Percentiles rank a stretch among this genome's conserved stretches.
Conservation (phyloP, 2,797 vertebrate species). For the Pristis pectinata region DNA sequence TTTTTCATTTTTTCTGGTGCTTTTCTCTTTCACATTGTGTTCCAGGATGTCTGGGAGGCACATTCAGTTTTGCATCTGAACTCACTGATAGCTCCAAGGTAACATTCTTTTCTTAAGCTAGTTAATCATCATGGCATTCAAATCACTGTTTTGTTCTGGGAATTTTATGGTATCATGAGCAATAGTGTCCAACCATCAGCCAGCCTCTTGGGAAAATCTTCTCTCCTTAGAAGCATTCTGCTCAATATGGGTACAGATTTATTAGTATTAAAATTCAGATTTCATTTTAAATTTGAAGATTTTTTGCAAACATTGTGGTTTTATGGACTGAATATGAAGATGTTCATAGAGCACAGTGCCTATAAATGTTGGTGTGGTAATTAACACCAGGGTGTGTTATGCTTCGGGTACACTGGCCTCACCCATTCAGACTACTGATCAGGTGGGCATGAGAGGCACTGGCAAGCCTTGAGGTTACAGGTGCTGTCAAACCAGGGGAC, state of each 20-base stretch:
- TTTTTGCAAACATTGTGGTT: background rate
- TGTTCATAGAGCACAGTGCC: background rate
- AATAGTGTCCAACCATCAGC: background rate
- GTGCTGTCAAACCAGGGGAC: too few species aligned
- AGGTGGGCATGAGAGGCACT: too few species aligned
- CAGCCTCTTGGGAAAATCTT: background rate
- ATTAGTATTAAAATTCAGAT: background rate
- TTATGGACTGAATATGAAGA: background rate
- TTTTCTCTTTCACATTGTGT: conserved; percentile 7
- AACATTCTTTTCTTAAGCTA: conserved; percentile 22
- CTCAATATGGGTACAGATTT: background rate
- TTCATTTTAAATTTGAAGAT: background rate
- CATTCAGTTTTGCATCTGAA: conserved; percentile 31
- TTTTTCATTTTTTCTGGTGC: conserved; percentile 6
- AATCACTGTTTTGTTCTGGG: conserved; percentile 20
- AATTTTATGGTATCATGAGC: background rate
- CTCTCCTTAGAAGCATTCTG: background rate
- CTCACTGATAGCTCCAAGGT: conserved; percentile 26
- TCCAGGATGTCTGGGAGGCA: conserved; percentile 23
- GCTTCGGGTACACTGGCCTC: background rate
- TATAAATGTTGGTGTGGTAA: background rate
- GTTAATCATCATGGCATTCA: conserved; percentile 38
- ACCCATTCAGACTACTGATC: too few species aligned
- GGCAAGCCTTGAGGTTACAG: too few species aligned
- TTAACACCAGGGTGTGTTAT: background rate